These are phyloP conservation scores for Drosophila seguyi DNA, from an alignment of 1,140 invertebrate species.

Conservation along the genomic window DNA sequence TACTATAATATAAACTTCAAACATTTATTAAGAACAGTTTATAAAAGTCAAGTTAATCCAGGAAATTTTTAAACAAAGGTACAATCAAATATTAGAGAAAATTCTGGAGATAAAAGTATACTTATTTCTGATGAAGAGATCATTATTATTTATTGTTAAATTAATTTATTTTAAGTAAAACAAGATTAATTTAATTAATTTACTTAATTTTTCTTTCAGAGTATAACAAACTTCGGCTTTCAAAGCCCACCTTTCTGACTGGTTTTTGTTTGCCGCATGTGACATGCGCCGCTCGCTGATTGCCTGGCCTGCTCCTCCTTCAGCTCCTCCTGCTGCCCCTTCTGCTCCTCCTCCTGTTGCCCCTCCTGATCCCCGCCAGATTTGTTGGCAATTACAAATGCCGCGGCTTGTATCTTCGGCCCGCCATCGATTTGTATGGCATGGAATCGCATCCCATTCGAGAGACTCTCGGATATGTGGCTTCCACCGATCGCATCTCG, in stretches of 20 bases:
- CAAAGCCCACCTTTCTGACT: not conserved
- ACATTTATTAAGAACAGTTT: too few relatives aligned
- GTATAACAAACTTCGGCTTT: not conserved
- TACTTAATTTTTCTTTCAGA: not conserved
- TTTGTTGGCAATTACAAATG: slow-evolving; percentile 76
- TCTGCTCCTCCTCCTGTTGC: not conserved
- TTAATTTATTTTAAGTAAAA: not conserved
- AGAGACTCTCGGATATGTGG: slow-evolving; percentile 35
- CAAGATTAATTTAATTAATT: not conserved
- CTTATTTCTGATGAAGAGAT: not conserved
- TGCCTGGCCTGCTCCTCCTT: slow-evolving; percentile 46
- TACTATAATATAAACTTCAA: too few relatives aligned
- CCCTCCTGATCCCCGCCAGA: slow-evolving; percentile 1
- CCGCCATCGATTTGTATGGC: slow-evolving; percentile 76
- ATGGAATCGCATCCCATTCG: slow-evolving; percentile 65
- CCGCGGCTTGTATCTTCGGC: slow-evolving; percentile 74
- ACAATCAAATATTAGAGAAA: not conserved
- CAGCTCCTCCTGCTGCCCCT: not conserved
- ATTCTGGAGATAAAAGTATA: not conserved
- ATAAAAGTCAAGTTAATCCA: too few relatives aligned
- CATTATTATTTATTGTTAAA: not conserved
- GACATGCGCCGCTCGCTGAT: slow-evolving; percentile 75
- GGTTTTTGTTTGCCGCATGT: slow-evolving; percentile 47
- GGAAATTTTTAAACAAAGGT: not conserved
- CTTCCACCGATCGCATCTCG: slow-evolving; percentile 48